phyloP scores from a whole-genome alignment of 35 echinoderm and acorn worm species.

The Amphiura filiformis region DNA sequence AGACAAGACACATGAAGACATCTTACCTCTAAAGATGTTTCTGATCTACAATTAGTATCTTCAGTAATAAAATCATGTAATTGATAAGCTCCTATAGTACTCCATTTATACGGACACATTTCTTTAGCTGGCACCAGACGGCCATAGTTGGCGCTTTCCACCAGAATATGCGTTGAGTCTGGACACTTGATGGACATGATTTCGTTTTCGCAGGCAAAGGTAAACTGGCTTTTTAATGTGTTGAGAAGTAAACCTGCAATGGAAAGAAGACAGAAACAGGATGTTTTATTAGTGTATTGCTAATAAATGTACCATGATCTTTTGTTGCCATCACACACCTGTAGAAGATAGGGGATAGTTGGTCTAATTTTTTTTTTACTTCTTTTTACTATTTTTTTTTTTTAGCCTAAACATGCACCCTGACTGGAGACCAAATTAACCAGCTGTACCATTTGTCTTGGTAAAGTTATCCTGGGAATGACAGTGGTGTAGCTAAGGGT shows the following conservation, averaged over 20 bases:
- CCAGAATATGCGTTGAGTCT: slow-evolving; percentile 44
- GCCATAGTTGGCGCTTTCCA: slow-evolving; percentile 86
- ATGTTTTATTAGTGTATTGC: background rate
- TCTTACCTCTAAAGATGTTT: slow-evolving; percentile 64
- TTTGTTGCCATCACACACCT: too few relatives aligned
- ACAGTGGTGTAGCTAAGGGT: too few relatives aligned
- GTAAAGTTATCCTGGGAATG: too few relatives aligned
- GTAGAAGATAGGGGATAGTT: too few relatives aligned
- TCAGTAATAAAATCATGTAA: slow-evolving; percentile 22
- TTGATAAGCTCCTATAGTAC: slow-evolving; percentile 27
- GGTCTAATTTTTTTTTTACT: too few relatives aligned
- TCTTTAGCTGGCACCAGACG: slow-evolving; percentile 58
- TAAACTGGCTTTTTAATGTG: slow-evolving; percentile 75
- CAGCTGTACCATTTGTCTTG: too few relatives aligned
- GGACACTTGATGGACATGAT: slow-evolving; percentile 76
- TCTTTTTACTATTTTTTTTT: too few relatives aligned
- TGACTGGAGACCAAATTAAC: too few relatives aligned
- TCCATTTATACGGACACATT: slow-evolving; percentile 87
- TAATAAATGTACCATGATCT: too few relatives aligned
- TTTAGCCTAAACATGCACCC: too few relatives aligned
- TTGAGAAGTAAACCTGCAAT: slow-evolving; percentile 68
- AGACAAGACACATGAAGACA: too few relatives aligned
- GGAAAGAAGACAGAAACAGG: slow-evolving; percentile 2
- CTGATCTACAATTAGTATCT: slow-evolving; percentile 78
- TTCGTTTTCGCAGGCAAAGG: slow-evolving; percentile 91